phyloP scores from a whole-genome alignment of 1,140 invertebrate genomes.

The Aplysia californica region DNA sequence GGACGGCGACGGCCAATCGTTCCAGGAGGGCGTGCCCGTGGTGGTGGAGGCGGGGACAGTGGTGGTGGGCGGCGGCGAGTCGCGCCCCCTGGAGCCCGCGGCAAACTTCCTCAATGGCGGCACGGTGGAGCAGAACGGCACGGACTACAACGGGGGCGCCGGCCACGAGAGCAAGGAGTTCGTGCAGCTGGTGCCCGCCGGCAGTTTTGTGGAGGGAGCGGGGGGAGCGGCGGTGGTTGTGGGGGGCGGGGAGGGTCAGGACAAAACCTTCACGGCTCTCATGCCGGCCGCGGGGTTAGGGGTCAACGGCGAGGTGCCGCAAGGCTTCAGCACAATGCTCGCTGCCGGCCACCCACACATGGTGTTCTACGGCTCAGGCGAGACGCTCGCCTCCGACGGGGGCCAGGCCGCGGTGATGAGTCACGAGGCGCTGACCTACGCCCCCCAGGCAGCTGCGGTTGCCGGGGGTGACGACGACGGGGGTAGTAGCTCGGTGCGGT shows the following conservation, averaged over 20 bases:
- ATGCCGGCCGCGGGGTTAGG: conserved; percentile 20
- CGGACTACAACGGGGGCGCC: conserved; percentile 11
- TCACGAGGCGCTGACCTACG: no score
- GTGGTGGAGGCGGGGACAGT: background rate
- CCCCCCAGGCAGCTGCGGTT: background rate
- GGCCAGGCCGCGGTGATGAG: no score
- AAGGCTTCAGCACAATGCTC: conserved; percentile 15
- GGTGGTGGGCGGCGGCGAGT: background rate
- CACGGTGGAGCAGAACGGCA: conserved; percentile 6
- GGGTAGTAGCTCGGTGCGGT: background rate
- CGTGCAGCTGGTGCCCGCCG: conserved; percentile 18
- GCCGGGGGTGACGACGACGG: background rate
- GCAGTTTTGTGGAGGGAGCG: conserved; percentile 18
- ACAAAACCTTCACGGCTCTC: conserved; percentile 25
- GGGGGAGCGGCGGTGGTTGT: background rate
- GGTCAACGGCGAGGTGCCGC: conserved; percentile 12
- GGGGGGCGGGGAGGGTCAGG: background rate
- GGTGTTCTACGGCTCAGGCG: conserved; percentile 12
- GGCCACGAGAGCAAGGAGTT: conserved; percentile 20
- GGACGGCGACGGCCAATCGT: background rate
- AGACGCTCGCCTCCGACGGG: no score
- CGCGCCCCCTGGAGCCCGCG: background rate
- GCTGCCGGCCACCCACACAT: conserved; percentile 5
- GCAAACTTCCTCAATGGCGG: background rate
- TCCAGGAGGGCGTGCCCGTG: background rate